phyloP scores from a whole-genome alignment of 1,140 invertebrate species.

The Tribolium madens region DNA sequence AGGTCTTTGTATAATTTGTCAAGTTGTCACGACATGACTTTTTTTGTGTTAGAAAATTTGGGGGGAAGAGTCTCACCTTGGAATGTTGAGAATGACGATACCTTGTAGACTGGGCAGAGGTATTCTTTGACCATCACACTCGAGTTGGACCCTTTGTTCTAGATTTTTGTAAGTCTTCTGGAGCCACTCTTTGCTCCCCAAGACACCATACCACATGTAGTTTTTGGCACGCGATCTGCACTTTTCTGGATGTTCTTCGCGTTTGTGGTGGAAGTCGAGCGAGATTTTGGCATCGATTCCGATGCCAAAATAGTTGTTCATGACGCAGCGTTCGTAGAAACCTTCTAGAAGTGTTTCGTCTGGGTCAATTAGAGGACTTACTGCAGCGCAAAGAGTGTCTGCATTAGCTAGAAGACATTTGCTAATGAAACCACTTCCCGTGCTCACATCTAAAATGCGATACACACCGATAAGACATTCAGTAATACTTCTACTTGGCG shows the following conservation, averaged over 20 bases:
- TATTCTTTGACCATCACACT: conserved; percentile 93
- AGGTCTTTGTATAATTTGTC: too few species aligned
- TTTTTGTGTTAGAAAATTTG: too few species aligned
- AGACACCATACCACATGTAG: conserved; percentile 97
- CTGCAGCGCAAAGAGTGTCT: conserved; percentile 95
- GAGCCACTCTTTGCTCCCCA: conserved; percentile 92
- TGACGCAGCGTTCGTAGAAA: conserved; percentile 94
- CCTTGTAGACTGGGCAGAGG: conserved; percentile 94
- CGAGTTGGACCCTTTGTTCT: conserved; percentile 92
- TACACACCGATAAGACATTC: conserved; percentile 46
- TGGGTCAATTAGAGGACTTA: conserved; percentile 92
- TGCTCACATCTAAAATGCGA: conserved; percentile 70
- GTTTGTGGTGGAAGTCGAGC: conserved; percentile 96
- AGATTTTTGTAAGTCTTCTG: conserved; percentile 96
- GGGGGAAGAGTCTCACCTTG: too few species aligned
- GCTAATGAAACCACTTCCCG: conserved; percentile 84
- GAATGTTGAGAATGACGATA: conserved; percentile 97
- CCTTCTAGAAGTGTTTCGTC: conserved; percentile 92
- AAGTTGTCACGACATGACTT: too few species aligned
- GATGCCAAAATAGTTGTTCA: conserved; percentile 99
- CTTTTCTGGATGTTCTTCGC: conserved; percentile 98
- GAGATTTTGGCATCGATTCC: conserved; percentile 99
- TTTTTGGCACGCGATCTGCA: conserved; percentile 94
- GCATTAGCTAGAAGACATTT: conserved; percentile 95
- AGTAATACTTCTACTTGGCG: conserved; percentile 40